A percentile compares a stretch with the other conserved stretches of the same genome.
phyloP scores from a whole-genome alignment of 2,113 vertebrate genomes.

The Oxygymnocypris stewartii region DNA sequence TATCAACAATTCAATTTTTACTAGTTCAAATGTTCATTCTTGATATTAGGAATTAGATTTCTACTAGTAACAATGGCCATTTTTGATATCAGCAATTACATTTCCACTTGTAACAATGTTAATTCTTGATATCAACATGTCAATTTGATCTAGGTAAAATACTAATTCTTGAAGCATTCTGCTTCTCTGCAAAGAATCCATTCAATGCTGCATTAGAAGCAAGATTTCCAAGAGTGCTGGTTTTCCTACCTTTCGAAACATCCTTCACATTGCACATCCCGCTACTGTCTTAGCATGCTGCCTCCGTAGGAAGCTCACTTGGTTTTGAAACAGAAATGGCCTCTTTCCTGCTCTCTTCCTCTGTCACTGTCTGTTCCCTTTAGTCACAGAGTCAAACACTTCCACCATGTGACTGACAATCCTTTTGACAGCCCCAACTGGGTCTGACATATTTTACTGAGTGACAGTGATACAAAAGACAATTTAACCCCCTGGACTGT shows the following conservation, averaged over 20 bases:
- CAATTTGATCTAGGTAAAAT: background rate
- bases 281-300: background rate
- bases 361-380: background rate
- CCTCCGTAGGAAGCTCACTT: background rate
- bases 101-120: too few relatives aligned
- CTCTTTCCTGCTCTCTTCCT: background rate
- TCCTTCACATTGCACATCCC: background rate
- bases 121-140: background rate
- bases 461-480: background rate
- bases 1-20: too few relatives aligned
- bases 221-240: background rate
- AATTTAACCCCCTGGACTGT: constrained; percentile 6
- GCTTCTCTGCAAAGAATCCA: background rate
- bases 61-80: too few relatives aligned
- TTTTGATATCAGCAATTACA: too few relatives aligned
- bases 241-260: background rate
- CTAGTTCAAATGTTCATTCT: too few relatives aligned
- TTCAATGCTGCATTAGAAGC: background rate
- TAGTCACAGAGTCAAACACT: constrained; percentile 26
- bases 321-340: background rate
- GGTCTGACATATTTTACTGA: constrained; percentile 10
- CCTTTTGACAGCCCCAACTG: constrained; percentile 12
- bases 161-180: background rate
- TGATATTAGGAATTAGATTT: too few relatives aligned
- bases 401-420: constrained; percentile 16